Base-by-base conservation (phyloP, 2,888 invertebrate genomes). In the Heliconius cydno region DNA sequence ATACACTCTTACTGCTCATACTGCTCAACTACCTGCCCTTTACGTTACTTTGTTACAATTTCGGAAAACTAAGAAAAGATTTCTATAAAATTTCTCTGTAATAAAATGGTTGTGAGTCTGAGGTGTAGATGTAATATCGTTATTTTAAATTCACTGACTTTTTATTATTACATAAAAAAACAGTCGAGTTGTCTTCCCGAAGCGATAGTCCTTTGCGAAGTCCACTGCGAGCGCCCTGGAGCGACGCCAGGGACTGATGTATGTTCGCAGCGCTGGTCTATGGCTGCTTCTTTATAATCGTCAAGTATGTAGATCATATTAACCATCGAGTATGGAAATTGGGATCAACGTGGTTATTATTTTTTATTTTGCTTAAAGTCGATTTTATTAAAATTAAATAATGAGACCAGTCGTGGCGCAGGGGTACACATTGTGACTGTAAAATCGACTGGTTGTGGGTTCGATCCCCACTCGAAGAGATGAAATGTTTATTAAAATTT, bases 151-250 rank as follows among this genome's bases (percentile, higher is more conserved):
- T 52, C 0, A 57, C 2, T 2, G 22, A 0, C 19, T 22, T 57
- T 57, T 57, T 57, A 22, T 19, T 57, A 22, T 57, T 52, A 52
- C 52, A 2, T 13, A 34, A 34, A 34, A n/a, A 34, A 75, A 79
- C 79, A 75, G 70, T 70, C 75, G 79, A 74, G 68, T 70, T 28
- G 75, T 63, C 68, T 79, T 46, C 74, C 57, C n/a, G 75, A 65
- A 70, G 68, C 75, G 75, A 78, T 73, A 74, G 73, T 30, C 63
- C 57, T 41, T 70, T 2, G 71, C 52, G 28, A 30, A 41, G 71
- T 71, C 71, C 52, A 25, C 10, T 28, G 52, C 12, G 28, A 52
- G 9, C 67, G 73, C 38, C 34, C 38, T 63, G 41, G 65, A 72
- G 25, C 46, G 46, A 41, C n/a, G 77, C 72, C 70, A 77, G 63